These are phyloP conservation scores for Pocillopora grandis DNA, from an alignment of 92 coral and sea anemone genomes.

Conservation along the genomic window DNA sequence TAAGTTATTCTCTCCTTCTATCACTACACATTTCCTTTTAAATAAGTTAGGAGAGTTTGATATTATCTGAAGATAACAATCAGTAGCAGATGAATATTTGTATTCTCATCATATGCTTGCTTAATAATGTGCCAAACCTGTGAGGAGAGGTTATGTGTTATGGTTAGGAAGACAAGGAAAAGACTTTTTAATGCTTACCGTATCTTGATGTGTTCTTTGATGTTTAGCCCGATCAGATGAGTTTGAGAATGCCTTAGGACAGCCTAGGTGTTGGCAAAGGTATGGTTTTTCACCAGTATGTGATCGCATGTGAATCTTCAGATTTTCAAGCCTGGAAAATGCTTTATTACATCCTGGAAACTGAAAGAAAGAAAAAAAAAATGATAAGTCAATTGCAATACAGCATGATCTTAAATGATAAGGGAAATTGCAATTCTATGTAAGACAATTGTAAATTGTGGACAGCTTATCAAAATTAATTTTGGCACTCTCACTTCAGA, in stretches of 20 bases:
- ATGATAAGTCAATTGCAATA: background rate
- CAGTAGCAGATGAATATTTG: background rate
- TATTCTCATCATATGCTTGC: background rate
- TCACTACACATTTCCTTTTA: too few relatives aligned
- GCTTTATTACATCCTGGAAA: conserved; percentile 97
- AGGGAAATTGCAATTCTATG: too few relatives aligned
- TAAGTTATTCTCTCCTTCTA: too few relatives aligned
- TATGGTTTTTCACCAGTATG: conserved; percentile 99
- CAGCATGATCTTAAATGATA: too few relatives aligned
- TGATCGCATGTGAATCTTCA: conserved; percentile 97
- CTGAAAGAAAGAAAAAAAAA: conserved; percentile 44
- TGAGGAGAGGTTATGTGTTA: background rate
- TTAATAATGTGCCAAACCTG: too few relatives aligned
- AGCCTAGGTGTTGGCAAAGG: conserved; percentile 88
- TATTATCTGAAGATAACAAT: too few relatives aligned
- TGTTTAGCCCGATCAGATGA: conserved; percentile 99
- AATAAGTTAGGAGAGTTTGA: too few relatives aligned
- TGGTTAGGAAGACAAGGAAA: background rate
- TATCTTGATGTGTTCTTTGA: conserved; percentile 95
- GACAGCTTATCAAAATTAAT: too few relatives aligned
- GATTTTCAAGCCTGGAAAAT: conserved; percentile 92
- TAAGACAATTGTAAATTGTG: too few relatives aligned
- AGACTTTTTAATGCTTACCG: conserved; percentile 61
- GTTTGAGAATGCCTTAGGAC: conserved; percentile 97
- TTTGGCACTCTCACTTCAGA: too few relatives aligned